Conservation (phyloP, 2,797 vertebrate species). For the Microchirus variegatus region DNA sequence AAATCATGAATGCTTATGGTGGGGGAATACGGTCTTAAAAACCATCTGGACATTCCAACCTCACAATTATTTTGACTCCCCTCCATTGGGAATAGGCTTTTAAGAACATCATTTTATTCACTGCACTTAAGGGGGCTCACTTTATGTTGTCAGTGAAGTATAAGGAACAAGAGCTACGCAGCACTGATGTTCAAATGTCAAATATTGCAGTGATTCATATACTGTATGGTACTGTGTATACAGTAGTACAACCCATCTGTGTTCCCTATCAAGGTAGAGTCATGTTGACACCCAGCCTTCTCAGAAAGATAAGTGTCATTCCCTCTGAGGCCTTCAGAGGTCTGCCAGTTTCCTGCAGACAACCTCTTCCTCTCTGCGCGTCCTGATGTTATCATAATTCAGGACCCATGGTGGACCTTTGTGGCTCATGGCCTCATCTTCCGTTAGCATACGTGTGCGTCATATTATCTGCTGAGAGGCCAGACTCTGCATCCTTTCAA, state of each 20-base stretch:
- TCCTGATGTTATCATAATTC: constrained; percentile 94
- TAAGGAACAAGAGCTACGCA: neutral
- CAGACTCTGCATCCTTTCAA: constrained; percentile 87
- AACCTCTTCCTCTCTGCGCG: constrained; percentile 81
- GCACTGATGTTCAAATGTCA: neutral
- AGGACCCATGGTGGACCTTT: constrained; percentile 87
- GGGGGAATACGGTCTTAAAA: constrained; percentile 88
- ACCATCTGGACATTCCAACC: constrained; percentile 97
- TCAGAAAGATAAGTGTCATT: constrained; percentile 75
- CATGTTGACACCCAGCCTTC: constrained; percentile 60
- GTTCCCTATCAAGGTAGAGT: constrained; percentile 34
- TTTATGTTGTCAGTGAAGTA: constrained; percentile 33
- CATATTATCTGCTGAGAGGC: constrained; percentile 97
- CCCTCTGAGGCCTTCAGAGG: constrained; percentile 69
- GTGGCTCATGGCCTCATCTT: constrained; percentile 90
- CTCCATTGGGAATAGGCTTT: constrained; percentile 78
- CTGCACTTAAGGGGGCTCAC: constrained; percentile 27
- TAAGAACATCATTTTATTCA: constrained; percentile 55
- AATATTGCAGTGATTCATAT: neutral
- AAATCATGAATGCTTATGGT: constrained; percentile 95
- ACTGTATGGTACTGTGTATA: neutral
- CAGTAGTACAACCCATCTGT: neutral
- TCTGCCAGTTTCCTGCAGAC: constrained; percentile 86
- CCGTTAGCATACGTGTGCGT: constrained; percentile 88
- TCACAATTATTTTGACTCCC: constrained; percentile 89